Evolutionary conservation across 2,888 invertebrate genomes (phyloP).

Genomic region (Caenorhabditis afra): DNA sequence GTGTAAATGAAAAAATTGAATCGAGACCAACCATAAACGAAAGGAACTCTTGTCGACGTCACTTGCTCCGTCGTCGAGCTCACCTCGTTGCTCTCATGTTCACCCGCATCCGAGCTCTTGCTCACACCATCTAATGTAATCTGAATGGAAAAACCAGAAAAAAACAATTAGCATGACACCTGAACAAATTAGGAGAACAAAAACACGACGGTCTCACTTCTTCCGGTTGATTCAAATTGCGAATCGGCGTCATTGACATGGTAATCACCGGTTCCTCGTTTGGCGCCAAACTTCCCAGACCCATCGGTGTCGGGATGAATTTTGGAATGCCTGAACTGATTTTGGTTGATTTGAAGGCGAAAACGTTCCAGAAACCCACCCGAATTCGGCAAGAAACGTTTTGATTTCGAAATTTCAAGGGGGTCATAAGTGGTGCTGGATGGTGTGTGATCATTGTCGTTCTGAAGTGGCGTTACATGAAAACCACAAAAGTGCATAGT

Average conservation of each 20-base stretch:
- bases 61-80: slow-evolving; percentile 38
- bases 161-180: slow-evolving; percentile 1
- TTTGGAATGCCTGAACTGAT: slow-evolving; percentile 34
- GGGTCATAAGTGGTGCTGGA: slow-evolving; percentile 29
- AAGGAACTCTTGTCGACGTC: slow-evolving; percentile 24
- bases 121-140: slow-evolving; percentile 24
- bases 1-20: too few relatives aligned
- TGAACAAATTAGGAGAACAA: slow-evolving; percentile 4
- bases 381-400: slow-evolving; percentile 41
- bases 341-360: not conserved
- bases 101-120: not conserved
- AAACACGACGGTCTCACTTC: slow-evolving; percentile 19
- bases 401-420: slow-evolving; percentile 43
- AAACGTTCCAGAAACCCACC: not conserved
- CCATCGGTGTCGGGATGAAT: slow-evolving; percentile 22
- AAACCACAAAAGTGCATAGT: too few relatives aligned
- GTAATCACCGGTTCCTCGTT: slow-evolving; percentile 55
- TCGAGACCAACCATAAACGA: slow-evolving; percentile 28
- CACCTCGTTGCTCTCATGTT: slow-evolving; percentile 25
- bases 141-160: too few relatives aligned
- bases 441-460: slow-evolving; percentile 30
- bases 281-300: not conserved
- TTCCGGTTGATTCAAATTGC: slow-evolving; percentile 42
- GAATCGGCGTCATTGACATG: slow-evolving; percentile 56
- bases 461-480: slow-evolving; percentile 16